These are phyloP conservation scores for Aphodius sticticus DNA, from an alignment of 2,888 invertebrate genomes.

Conservation along the genomic window DNA sequence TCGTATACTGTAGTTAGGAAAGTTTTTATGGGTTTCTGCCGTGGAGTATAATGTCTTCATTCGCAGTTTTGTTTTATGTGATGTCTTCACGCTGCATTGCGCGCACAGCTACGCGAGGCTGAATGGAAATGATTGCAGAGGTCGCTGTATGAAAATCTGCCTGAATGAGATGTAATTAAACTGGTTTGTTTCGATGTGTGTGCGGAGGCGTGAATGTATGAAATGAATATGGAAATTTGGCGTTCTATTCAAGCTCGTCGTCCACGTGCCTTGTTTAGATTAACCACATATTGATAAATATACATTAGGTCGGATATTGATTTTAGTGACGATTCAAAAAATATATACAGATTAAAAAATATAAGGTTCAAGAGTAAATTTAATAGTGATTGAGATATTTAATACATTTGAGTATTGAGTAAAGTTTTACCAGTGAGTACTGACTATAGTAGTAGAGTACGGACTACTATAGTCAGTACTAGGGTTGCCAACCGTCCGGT, in stretches of 20 bases:
- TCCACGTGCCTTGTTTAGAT: not conserved
- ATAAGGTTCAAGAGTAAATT: too few relatives aligned
- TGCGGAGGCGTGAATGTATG: not conserved
- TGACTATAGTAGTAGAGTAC: too few relatives aligned
- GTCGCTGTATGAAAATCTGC: not conserved
- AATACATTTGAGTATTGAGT: too few relatives aligned
- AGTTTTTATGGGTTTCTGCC: not conserved
- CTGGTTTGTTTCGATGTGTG: not conserved
- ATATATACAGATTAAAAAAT: too few relatives aligned
- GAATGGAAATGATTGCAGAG: not conserved
- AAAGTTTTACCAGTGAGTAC: too few relatives aligned
- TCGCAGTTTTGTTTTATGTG: not conserved
- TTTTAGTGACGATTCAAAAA: too few relatives aligned
- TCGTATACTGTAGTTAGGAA: not conserved
- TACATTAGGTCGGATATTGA: not conserved
- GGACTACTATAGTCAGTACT: too few relatives aligned
- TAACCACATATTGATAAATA: not conserved
- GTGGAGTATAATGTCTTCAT: not conserved
- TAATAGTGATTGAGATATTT: too few relatives aligned
- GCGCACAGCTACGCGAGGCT: not conserved
- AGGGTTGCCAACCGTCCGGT: too few relatives aligned
- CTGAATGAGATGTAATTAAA: not conserved
- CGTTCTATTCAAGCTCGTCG: not conserved
- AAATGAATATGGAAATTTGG: conserved; percentile 20
- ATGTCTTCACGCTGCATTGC: not conserved